Conservation (phyloP, 2,888 invertebrate species). For the Alentia gelatinosa region DNA sequence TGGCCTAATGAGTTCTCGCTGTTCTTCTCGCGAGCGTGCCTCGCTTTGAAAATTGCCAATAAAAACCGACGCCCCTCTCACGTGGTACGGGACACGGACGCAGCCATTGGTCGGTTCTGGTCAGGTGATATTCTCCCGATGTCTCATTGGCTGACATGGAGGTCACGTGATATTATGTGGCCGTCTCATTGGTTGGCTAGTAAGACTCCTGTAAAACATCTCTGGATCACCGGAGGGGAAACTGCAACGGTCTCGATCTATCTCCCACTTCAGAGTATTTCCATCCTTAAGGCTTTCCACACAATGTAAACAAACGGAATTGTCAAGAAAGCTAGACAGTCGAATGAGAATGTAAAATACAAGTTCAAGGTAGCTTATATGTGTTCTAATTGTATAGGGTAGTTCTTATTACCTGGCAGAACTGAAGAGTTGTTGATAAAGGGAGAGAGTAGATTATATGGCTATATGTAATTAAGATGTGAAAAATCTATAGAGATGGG, state of each 20-base stretch:
- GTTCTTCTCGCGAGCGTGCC: neutral
- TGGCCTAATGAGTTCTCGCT: neutral
- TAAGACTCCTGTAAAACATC: neutral
- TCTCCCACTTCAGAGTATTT: too few species aligned
- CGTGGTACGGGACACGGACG: neutral
- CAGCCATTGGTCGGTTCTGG: neutral
- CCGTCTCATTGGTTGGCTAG: neutral
- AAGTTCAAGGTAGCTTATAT: too few species aligned
- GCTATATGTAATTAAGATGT: too few species aligned
- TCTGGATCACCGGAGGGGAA: neutral
- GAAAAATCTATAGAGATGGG: neutral
- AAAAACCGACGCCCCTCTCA: neutral
- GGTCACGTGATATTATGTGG: neutral
- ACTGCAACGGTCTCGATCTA: too few species aligned
- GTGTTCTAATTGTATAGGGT: too few species aligned
- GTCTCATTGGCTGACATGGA: neutral
- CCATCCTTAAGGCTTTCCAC: too few species aligned
- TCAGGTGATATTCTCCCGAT: neutral
- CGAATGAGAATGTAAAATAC: too few species aligned
- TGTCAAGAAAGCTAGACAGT: too few species aligned
- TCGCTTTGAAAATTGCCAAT: neutral
- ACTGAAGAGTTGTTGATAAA: too few species aligned
- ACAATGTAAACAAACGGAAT: too few species aligned
- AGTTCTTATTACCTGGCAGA: too few species aligned
- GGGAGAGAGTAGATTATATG: too few species aligned